phyloP scores from a whole-genome alignment of 2,888 invertebrate genomes.

The Automeris io region DNA sequence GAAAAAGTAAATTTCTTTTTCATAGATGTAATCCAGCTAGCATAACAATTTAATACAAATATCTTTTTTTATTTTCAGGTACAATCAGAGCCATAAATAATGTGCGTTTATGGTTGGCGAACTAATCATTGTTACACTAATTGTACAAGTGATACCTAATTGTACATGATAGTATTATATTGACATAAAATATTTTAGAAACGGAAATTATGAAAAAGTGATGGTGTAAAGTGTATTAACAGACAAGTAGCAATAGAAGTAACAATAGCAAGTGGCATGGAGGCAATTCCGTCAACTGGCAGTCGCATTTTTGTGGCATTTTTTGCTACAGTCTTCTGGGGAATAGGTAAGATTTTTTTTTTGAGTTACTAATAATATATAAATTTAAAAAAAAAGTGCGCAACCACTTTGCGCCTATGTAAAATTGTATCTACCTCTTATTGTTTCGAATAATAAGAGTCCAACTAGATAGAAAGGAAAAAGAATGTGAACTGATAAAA shows the following conservation, averaged over 20 bases:
- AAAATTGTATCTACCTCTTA: background rate
- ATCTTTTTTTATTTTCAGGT: conserved; percentile 33
- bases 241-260: too few relatives aligned
- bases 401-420: too few relatives aligned
- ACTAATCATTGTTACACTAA: conserved; percentile 27
- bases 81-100: conserved; percentile 33
- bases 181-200: background rate
- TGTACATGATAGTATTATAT: background rate
- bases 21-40: background rate
- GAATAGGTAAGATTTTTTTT: conserved; percentile 49
- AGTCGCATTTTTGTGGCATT: conserved; percentile 69
- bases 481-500: background rate
- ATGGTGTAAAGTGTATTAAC: background rate
- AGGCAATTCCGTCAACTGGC: conserved; percentile 50
- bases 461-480: too few relatives aligned
- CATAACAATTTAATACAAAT: background rate
- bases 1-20: background rate
- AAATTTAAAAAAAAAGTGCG: too few relatives aligned
- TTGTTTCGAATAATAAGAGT: background rate
- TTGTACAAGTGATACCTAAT: background rate
- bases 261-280: conserved; percentile 46
- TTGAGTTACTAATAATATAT: background rate
- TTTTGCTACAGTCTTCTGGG: conserved; percentile 65
- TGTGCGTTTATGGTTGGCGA: conserved; percentile 48
- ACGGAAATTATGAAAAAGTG: background rate